Conservation (phyloP, 2,888 invertebrate genomes). For the Brachypalpus laphriformis region DNA sequence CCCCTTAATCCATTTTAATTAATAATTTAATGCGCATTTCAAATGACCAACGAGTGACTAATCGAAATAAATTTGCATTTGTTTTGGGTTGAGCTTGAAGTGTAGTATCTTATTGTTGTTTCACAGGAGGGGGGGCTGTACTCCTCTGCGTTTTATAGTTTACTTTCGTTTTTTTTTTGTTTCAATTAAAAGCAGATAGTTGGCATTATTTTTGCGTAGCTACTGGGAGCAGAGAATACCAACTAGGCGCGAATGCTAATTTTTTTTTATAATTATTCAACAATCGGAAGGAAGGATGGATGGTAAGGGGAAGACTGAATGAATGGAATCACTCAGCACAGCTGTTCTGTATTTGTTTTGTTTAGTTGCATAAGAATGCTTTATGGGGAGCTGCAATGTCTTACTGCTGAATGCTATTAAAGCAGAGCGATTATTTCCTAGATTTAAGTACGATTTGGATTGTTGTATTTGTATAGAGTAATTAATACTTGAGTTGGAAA, state of each 20-base stretch:
- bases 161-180: conserved; percentile 11
- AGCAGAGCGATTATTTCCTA: conserved; percentile 2
- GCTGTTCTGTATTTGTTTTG: conserved; percentile 37
- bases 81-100: conserved; percentile 30
- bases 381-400: neutral
- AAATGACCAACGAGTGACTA: conserved; percentile 49
- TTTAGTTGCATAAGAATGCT: conserved; percentile 29
- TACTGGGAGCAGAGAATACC: conserved; percentile 21
- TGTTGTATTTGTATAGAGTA: conserved; percentile 6
- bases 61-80: conserved; percentile 67
- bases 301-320: conserved; percentile 7
- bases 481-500: conserved; percentile 4
- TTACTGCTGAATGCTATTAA: conserved; percentile 19
- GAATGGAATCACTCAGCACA: conserved; percentile 47
- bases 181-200: conserved; percentile 61
- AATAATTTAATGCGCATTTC: conserved; percentile 69
- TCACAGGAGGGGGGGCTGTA: neutral
- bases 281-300: conserved; percentile 21
- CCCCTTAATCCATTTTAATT: conserved; percentile 56
- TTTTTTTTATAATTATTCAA: conserved; percentile 39
- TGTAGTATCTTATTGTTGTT: conserved; percentile 21
- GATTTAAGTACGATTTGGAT: conserved; percentile 15
- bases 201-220: conserved; percentile 46
- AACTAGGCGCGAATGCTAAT: conserved; percentile 52
- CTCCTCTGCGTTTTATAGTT: conserved; percentile 25